Evolutionary conservation across 2,888 invertebrate genomes (phyloP).

Genomic region (Ichneumoninae sp.): DNA sequence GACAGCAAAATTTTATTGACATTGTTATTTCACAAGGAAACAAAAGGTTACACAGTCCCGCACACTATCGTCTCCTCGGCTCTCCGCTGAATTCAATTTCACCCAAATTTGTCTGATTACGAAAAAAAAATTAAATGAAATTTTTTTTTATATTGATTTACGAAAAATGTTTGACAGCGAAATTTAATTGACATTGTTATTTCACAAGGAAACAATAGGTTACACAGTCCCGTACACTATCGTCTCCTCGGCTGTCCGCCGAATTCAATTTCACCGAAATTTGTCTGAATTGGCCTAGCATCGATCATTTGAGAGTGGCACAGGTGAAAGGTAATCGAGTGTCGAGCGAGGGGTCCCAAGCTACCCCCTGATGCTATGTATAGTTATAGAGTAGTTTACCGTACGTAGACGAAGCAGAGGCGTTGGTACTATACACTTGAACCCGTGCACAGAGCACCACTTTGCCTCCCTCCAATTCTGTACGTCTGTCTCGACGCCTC

Average conservation of each 20-base stretch:
- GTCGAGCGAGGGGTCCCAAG: constrained; percentile 4
- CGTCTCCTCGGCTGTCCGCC: constrained; percentile 22
- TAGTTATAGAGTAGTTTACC: constrained; percentile 11
- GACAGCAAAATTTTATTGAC: neutral
- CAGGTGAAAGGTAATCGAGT: constrained; percentile 61
- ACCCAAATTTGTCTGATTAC: constrained; percentile 36
- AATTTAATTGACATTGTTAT: neutral
- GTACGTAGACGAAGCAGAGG: constrained; percentile 27
- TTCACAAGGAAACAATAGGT: neutral
- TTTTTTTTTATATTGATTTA: neutral
- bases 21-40: neutral
- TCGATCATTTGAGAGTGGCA: constrained; percentile 54
- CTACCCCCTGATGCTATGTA: constrained; percentile 8
- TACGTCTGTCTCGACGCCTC: constrained; percentile 52
- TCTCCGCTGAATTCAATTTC: constrained; percentile 11
- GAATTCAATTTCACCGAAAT: constrained; percentile 29
- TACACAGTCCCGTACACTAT: neutral
- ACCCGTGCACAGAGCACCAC: constrained; percentile 63
- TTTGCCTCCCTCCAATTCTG: constrained; percentile 52
- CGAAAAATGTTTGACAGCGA: neutral
- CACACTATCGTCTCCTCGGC: constrained; percentile 10
- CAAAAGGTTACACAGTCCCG: neutral
- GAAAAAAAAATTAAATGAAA: too few species aligned
- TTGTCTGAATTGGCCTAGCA: constrained; percentile 48
- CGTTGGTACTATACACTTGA: constrained; percentile 50